A percentile compares a stretch with the other conserved stretches of the same genome.
phyloP scores from a whole-genome alignment of 2,888 invertebrate species.

The Caprella mutica region DNA sequence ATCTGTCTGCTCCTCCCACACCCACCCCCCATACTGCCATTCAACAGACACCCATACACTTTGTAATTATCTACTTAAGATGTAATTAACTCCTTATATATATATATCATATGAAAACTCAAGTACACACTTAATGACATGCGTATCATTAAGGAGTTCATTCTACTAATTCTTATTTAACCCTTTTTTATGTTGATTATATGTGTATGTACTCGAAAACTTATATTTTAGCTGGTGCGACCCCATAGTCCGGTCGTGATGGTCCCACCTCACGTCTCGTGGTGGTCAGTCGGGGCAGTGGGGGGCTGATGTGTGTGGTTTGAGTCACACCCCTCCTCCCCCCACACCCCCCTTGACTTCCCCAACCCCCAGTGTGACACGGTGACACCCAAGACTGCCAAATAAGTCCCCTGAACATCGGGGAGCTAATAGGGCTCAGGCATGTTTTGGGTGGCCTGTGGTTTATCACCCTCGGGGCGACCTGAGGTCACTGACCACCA shows the following conservation, averaged over 20 bases:
- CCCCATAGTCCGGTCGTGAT: background rate
- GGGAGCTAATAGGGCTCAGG: conserved; percentile 34
- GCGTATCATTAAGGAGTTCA: background rate
- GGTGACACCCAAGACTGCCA: conserved; percentile 34
- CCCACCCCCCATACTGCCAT: no score
- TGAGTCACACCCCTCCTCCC: conserved; percentile 9
- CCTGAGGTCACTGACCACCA: conserved; percentile 19
- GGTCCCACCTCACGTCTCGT: background rate
- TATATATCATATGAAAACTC: no score
- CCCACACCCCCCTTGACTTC: conserved; percentile 9
- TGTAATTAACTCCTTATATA: background rate
- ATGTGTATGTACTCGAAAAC: conserved; percentile 29
- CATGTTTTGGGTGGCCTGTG: conserved; percentile 33
- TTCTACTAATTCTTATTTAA: conserved; percentile 24
- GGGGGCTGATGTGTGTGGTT: conserved; percentile 8
- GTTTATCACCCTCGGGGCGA: no score
- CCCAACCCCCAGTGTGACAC: conserved; percentile 24
- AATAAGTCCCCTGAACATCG: conserved; percentile 30
- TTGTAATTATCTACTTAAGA: background rate
- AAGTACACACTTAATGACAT: background rate
- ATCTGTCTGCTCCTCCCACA: no score
- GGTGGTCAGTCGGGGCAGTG: background rate
- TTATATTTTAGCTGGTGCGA: no score
- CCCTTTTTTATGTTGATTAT: conserved; percentile 33
- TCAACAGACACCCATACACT: background rate